Evolutionary conservation across 2,113 vertebrate species (phyloP).

Genomic region (Gobius niger): DNA sequence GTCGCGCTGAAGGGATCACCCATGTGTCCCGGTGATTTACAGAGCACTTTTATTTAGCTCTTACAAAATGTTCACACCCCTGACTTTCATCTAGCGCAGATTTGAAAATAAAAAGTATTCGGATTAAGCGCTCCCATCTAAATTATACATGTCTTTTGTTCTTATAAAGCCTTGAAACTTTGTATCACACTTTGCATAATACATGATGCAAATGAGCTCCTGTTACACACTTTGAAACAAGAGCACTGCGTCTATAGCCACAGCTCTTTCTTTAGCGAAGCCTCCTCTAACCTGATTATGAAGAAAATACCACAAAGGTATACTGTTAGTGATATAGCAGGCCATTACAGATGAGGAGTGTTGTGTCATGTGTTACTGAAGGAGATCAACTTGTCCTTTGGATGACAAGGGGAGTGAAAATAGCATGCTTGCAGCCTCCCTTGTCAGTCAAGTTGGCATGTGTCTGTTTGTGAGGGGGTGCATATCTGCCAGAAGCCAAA

Average conservation of each 20-base stretch:
- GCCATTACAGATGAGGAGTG: constrained; percentile 40
- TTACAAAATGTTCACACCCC: constrained; percentile 41
- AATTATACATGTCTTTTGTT: not conserved
- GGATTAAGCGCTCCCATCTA: not conserved
- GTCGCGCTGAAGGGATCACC: constrained; percentile 65
- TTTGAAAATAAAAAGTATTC: not conserved
- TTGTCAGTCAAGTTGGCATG: constrained; percentile 84
- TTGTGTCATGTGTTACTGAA: constrained; percentile 76
- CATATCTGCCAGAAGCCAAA: constrained; percentile 40
- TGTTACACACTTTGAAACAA: constrained; percentile 18
- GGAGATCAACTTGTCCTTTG: constrained; percentile 76
- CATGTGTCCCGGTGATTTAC: constrained; percentile 69
- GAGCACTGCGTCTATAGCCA: not conserved
- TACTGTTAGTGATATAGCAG: constrained; percentile 20
- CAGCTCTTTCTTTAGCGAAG: constrained; percentile 1
- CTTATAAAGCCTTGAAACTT: constrained; percentile 1
- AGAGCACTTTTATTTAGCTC: constrained; percentile 78
- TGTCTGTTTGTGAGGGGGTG: constrained; percentile 58
- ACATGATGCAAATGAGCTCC: constrained; percentile 7
- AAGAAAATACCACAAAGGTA: constrained; percentile 22
- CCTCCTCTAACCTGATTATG: not conserved
- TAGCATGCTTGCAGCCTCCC: constrained; percentile 86
- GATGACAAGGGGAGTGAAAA: constrained; percentile 91
- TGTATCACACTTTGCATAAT: constrained; percentile 7
- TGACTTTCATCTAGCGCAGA: constrained; percentile 18